Evolutionary conservation across 2,888 invertebrate species (phyloP), one percentile per base, ranked within the genome.

Genomic region (Ptychoptera contaminata): DNA sequence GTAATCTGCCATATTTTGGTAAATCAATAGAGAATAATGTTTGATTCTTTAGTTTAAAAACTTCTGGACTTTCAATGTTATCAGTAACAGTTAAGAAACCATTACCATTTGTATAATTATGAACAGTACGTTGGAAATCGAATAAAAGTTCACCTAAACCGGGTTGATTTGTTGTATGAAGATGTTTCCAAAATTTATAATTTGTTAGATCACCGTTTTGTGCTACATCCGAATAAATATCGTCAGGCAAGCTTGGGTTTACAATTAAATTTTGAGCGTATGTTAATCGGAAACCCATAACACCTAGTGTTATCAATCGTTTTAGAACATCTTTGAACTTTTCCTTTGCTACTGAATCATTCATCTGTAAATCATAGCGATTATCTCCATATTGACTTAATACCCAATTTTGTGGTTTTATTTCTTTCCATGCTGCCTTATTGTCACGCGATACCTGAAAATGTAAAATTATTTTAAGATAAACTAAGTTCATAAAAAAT

Each of bases 291-390:
- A 96, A 77, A 4, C 96, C 96, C 50, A 73, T 76, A 0, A 87
- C 79, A 0, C 92, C 93, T 3, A 77, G 68, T 5, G 73, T 67
- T 49, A 91, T 57, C 76, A 91, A 86, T 51, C 73, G 74, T 35
- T 67, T 62, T 2, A 93, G 60, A 1, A 82, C 79, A 0, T 69
- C 66, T 54, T 78, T 68, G 51, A 88, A 78, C 57, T 76, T 75
- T 2, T 69, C 57, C 3, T 78, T 69, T 0, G 87, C 83, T 0
- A 62, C 58, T 0, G 70, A 64, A 56, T 86, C 82, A 47, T 76
- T 70, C 70, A 82, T 85, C 67, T 91, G 87, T 5, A 94, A 71
- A 59, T 91, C 88, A 0, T 91, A 83, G 55, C 77, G 75, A 12
- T 72, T 67, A 1, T 59, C 62, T 0, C 71, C 71, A 54, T 80